Evolutionary conservation across 2,797 vertebrate genomes (phyloP), one percentile per base, ranked within the genome.

Genomic region (Siniperca obscura): DNA sequence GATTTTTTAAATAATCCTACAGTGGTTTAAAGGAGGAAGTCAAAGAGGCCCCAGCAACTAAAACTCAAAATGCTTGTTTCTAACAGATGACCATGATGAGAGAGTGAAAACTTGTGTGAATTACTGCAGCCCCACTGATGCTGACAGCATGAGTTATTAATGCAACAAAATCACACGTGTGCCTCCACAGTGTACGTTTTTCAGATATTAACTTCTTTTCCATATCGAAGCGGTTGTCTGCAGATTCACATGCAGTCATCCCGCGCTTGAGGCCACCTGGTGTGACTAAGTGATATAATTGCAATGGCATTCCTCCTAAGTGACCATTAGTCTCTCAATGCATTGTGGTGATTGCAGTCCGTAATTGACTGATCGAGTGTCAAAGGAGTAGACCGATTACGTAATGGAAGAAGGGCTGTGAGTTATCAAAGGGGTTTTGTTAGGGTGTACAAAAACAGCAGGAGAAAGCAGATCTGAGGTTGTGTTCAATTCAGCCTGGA

Each of bases 311-410:
- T 94, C 83, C 87, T 93, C 86, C 90, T 91, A 90, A 93, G 93
- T 92, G 92, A 93, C 92, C 92, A 93, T 94, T 93, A 94, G 92
- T 92, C 92, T 91, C 90, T 92, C 87, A 87, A 89, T 93, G 92
- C 91, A 93, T 92, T 93, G 92, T 91, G 91, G 91, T 91, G 93
- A 94, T 94, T 92, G 92, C 92, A 90, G 90, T 87, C 86, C n/a
- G 81, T 94, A 94, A 95, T 94, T 94, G 94, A 95, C 91, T 92
- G 93, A 94, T 94, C 90, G 91, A 89, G 92, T 93, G 93, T 95
- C 93, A 95, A 91, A 93, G 88, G 91, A 91, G 91, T 74, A 89
- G 90, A 89, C 74, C 50, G 87, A 86, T 94, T 94, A 94, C 92
- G 91, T 94, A 94, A 95, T 90, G 87, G 90, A 92, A 93, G 90